Base-by-base conservation (phyloP, 2,888 invertebrate species). In the Protodeltote pygarga region DNA sequence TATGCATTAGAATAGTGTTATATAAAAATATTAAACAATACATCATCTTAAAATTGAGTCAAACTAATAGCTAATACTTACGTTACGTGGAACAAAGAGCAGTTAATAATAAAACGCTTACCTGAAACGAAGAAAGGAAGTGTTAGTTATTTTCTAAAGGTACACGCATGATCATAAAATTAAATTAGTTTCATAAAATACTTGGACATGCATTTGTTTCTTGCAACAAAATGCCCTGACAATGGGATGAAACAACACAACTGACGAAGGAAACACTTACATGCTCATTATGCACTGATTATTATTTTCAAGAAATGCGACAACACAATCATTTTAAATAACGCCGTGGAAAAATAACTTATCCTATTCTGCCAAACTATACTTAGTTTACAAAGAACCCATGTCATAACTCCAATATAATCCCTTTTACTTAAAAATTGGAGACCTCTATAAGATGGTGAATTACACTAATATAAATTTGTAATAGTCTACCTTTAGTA, bases 71-170 rank as follows among this genome's bases (percentile, higher is more conserved):
- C 10, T 20, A 27, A 32, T 46, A 62, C 55, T 68, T 49, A 65
- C 65, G 17, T 35, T 23, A 3, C 41, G 33, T 34, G 9, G 11
- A 40, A 46, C 39, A 48, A 44, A 46, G 47, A 38, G 24, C 5
- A 34, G 40, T 51, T 17, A 37, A 19, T 44, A 32, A 33, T 33
- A 14, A 32, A 13, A 35, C 39, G 4, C 42, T 67, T 59, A 64
- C 67, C 64, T 64, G 67, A 38, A 64, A 66, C 11, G 32, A 53
- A 11, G 35, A 20, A 46, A 44, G 46, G 16, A 64, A 34, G 23
- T 46, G 8, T 29, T 32, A 39, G 28, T 55, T 41, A 42, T 46
- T 41, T 28, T 29, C 2, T 5, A 23, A 35, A 35, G 9, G 4
- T 20, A 29, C 6, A 37, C 31, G 32, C 9, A 27, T 23, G 28